Percentiles rank a stretch among this genome's conserved stretches.
Conservation (phyloP, 1,140 invertebrate genomes). For the Ceratitis capitata region DNA sequence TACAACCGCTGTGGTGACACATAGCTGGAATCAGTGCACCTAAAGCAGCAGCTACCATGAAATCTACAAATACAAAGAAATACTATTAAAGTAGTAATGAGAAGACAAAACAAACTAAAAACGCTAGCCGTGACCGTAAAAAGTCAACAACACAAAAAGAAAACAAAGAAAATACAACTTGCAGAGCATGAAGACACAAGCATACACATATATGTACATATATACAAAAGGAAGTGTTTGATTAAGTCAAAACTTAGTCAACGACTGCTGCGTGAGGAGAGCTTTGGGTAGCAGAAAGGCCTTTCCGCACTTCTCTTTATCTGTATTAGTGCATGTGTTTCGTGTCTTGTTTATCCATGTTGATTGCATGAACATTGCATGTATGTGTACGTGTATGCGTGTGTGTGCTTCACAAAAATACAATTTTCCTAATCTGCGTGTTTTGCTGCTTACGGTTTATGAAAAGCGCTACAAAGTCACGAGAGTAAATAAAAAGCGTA, state of each 20-base stretch:
- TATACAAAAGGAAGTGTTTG: too few relatives aligned
- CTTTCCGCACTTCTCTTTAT: too few relatives aligned
- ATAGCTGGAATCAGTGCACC: not conserved
- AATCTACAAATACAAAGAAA: not conserved
- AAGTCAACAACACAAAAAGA: not conserved
- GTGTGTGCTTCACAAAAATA: not conserved
- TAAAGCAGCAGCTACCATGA: not conserved
- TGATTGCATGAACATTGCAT: not conserved
- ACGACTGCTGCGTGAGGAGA: not conserved
- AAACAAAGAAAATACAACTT: too few relatives aligned
- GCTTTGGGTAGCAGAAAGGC: not conserved
- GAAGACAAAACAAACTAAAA: not conserved
- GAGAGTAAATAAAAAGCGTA: constrained; percentile 6
- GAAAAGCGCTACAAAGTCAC: not conserved
- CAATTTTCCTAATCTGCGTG: not conserved
- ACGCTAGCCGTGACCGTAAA: not conserved
- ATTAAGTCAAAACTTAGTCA: not conserved
- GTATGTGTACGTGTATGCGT: not conserved
- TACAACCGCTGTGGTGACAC: not conserved
- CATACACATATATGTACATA: too few relatives aligned
- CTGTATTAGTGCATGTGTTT: not conserved
- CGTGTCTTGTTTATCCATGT: not conserved
- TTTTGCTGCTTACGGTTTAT: not conserved
- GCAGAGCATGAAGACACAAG: too few relatives aligned
- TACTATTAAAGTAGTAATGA: not conserved